Conservation (phyloP, 2,888 invertebrate genomes). For the Athalia circularis region DNA sequence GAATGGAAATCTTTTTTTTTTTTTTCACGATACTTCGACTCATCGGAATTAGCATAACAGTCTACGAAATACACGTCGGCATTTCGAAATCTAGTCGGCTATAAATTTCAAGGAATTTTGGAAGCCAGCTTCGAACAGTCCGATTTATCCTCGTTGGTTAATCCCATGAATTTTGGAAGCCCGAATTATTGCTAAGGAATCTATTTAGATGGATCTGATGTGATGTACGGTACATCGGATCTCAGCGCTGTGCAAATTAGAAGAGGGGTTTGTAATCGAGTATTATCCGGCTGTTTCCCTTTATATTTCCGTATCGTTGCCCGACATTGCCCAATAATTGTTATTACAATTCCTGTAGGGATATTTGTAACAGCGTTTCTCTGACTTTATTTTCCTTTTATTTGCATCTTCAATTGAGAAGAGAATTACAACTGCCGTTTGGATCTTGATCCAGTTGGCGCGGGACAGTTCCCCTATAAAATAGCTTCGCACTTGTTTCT, state of each 20-base stretch:
- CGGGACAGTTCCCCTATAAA: too few relatives aligned
- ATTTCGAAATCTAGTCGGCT: too few relatives aligned
- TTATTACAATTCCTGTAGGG: background rate
- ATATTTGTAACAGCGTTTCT: too few relatives aligned
- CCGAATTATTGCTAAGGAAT: constrained; percentile 4
- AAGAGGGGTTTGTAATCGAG: too few relatives aligned
- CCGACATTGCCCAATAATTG: background rate
- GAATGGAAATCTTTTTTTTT: background rate
- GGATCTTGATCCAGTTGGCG: background rate
- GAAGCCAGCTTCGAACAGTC: background rate
- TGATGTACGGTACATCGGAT: too few relatives aligned
- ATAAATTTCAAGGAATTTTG: background rate
- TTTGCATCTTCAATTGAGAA: constrained; percentile 13
- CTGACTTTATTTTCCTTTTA: too few relatives aligned
- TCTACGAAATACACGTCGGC: too few relatives aligned
- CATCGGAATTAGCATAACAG: too few relatives aligned
- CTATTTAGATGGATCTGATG: too few relatives aligned
- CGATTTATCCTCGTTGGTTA: constrained; percentile 6
- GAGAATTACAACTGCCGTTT: constrained; percentile 4
- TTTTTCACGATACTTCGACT: too few relatives aligned
- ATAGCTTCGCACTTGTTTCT: constrained; percentile 9
- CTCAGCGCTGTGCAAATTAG: too few relatives aligned
- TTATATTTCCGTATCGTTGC: background rate
- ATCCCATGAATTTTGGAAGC: background rate
- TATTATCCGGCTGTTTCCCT: too few relatives aligned